Evolutionary conservation across 2,797 vertebrate genomes (phyloP), one percentile per base, ranked within the genome.

Genomic region (Channallabes apus): DNA sequence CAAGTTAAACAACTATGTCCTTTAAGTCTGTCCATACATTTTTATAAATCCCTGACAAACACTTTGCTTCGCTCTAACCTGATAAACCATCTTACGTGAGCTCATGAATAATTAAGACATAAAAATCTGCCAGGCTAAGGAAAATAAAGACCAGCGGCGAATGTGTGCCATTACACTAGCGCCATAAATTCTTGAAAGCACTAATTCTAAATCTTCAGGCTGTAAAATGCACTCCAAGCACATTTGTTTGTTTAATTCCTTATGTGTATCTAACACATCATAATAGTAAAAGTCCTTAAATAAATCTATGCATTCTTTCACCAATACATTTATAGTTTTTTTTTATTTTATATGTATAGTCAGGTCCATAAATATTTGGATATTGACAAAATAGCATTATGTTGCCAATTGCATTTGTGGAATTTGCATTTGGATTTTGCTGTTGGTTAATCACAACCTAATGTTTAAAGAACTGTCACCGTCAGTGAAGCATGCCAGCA

Each of bases 81-180:
- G 86, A 89, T 82, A 84, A 89, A 82, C 35, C 73, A 80, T 65
- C 82, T 72, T 71, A 80, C 69, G 84, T 80, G 61, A 54, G 67
- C 85, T 85, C 86, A 87, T 89, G 82, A 88, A 89, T 89, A 89
- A 87, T 89, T 89, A 85, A 89, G 84, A 58, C 38, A 77, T 67
- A 77, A 27, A 82, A 77, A 88, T 88, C 68, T 85, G 72, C 61
- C 59, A n/a, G 83, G 61, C 81, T 79, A 72, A 51, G 76, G 85
- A 81, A 64, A 84, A 76, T 65, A 64, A 54, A 84, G 81, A 85
- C 79, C 72, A n/a, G 38, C 14, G 32, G 11, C 3, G 17, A 69
- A 84, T 67, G 83, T 65, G 56, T 85, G 65, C 85, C 82, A 87
- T 87, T 89, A 86, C 41, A 71, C 61, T 56, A 56, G 38, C 59